Percentiles rank a stretch among this genome's conserved stretches.
These are phyloP conservation scores for Allobates femoralis DNA, from an alignment of 2,797 vertebrate genomes.

Conservation along the genomic window DNA sequence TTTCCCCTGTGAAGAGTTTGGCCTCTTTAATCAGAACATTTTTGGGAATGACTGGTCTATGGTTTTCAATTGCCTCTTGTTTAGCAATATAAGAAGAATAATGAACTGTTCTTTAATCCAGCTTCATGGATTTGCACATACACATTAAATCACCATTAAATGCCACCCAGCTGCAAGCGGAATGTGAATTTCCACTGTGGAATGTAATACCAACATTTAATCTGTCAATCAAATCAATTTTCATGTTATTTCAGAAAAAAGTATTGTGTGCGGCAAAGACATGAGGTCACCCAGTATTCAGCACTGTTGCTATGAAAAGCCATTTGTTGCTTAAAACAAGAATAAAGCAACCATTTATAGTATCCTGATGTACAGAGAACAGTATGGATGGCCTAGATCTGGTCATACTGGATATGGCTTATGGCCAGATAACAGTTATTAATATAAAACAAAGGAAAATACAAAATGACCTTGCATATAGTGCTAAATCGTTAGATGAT, in stretches of 20 bases:
- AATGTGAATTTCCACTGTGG: constrained; percentile 4
- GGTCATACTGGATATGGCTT: too few relatives aligned
- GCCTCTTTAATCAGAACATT: neutral
- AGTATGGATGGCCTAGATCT: neutral
- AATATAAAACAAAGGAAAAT: too few relatives aligned
- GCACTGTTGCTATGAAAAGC: constrained; percentile 9
- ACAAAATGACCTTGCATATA: too few relatives aligned
- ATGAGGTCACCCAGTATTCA: constrained; percentile 25
- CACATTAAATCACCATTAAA: constrained; percentile 9
- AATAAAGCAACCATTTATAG: neutral
- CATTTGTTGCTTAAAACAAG: neutral
- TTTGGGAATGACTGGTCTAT: neutral
- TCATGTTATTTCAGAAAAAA: constrained; percentile 9
- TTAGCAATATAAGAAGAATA: neutral
- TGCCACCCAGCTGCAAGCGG: constrained; percentile 3
- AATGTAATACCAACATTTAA: constrained; percentile 1
- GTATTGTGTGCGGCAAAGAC: neutral
- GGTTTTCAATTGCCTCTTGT: neutral
- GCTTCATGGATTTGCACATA: constrained; percentile 4
- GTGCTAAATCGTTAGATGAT: too few relatives aligned
- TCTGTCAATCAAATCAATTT: constrained; percentile 42
- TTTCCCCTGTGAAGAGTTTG: neutral
- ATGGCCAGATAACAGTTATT: neutral
- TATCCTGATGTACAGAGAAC: neutral
- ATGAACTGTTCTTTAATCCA: neutral